Percentiles rank a stretch among this genome's conserved stretches.
These are phyloP conservation scores for Trialeurodes vaporariorum DNA, from an alignment of 1,140 invertebrate genomes.

Conservation along the genomic window DNA sequence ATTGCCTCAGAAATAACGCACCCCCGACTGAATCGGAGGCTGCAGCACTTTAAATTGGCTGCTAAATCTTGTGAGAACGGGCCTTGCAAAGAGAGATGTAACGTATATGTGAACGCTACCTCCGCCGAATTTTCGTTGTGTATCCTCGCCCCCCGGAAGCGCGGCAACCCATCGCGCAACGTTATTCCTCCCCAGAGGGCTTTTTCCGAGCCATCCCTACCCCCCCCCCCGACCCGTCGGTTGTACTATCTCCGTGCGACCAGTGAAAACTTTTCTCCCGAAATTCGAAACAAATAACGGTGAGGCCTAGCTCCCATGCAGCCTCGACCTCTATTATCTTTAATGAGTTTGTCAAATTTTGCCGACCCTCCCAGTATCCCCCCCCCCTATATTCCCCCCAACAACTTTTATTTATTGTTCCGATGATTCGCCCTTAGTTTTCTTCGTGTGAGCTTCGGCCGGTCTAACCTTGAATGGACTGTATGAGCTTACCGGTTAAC, in stretches of 20 bases:
- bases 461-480: no score
- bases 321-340: not conserved
- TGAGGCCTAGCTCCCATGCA: no score
- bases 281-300: constrained; percentile 1
- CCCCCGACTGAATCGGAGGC: no score
- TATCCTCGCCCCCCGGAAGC: no score
- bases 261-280: no score
- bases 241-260: not conserved
- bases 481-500: no score
- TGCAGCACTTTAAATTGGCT: not conserved
- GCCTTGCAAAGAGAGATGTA: no score
- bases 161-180: no score
- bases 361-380: not conserved
- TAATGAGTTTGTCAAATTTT: constrained; percentile 7
- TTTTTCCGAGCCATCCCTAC: not conserved
- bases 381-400: no score
- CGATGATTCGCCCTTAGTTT: not conserved
- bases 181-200: not conserved
- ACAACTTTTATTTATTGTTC: constrained; percentile 1
- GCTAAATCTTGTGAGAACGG: not conserved
- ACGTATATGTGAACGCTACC: not conserved
- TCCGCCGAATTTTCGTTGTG: not conserved
- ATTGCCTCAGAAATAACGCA: no score
- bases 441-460: not conserved
- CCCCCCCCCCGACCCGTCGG: no score